Percentiles rank a stretch among this genome's conserved stretches.
Conservation (phyloP, 1,140 invertebrate genomes). For the Leptestheria dahalacensis region DNA sequence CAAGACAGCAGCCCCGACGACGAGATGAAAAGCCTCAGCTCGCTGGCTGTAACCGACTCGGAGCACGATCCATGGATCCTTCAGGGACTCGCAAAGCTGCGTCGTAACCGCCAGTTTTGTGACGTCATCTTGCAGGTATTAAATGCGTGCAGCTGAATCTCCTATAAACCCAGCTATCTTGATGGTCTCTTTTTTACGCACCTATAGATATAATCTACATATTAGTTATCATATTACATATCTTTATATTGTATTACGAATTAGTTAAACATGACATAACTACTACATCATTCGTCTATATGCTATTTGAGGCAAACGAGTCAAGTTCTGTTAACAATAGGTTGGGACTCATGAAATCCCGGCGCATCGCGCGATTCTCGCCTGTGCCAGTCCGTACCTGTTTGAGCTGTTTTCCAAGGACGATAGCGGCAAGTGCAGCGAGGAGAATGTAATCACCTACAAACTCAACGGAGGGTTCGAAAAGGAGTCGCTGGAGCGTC, state of each 20-base stretch:
- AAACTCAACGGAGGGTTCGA: constrained; percentile 52
- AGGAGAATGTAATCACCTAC: constrained; percentile 37
- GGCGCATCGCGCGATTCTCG: constrained; percentile 58
- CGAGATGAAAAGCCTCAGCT: background rate
- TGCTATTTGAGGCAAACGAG: too few relatives aligned
- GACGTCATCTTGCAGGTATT: constrained; percentile 60
- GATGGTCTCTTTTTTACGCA: background rate
- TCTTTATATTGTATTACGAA: too few relatives aligned
- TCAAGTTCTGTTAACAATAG: constrained; percentile 30
- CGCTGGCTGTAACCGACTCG: constrained; percentile 30
- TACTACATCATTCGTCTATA: too few relatives aligned
- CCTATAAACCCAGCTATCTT: background rate
- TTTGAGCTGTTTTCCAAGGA: constrained; percentile 56
- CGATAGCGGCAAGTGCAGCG: constrained; percentile 27
- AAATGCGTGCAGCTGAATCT: constrained; percentile 16
- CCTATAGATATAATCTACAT: too few relatives aligned
- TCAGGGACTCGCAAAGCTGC: constrained; percentile 50
- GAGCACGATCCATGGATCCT: constrained; percentile 39
- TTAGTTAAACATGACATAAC: too few relatives aligned
- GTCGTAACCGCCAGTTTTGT: constrained; percentile 59
- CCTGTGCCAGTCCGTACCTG: constrained; percentile 55
- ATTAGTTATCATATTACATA: too few relatives aligned
- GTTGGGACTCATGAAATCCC: constrained; percentile 53
- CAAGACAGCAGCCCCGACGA: background rate
- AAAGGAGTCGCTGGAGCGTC: constrained; percentile 45